phyloP scores from a whole-genome alignment of 2,888 invertebrate species.

The Dolichomitus sp. region DNA sequence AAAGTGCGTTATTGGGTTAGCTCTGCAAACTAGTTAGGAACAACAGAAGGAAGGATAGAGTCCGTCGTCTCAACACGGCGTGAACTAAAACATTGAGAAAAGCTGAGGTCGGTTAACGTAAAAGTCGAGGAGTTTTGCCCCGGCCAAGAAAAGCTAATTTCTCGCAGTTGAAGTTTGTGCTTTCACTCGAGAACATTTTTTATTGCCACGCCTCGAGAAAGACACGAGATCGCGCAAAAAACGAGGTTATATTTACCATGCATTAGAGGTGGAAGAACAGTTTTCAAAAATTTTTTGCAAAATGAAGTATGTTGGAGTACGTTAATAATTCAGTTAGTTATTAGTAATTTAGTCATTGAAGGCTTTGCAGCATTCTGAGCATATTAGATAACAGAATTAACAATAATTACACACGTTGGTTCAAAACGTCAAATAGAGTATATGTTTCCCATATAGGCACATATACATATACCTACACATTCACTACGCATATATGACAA shows the following conservation, averaged over 20 bases:
- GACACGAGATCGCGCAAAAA: conserved; percentile 22
- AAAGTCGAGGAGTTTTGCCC: conserved; percentile 20
- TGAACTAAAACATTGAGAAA: conserved; percentile 29
- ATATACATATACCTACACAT: background rate
- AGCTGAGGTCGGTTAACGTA: conserved; percentile 26
- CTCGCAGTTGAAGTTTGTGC: conserved; percentile 31
- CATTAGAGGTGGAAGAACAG: conserved; percentile 72
- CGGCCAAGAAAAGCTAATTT: conserved; percentile 16
- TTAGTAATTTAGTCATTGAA: background rate
- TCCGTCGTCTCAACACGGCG: background rate
- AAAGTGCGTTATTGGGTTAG: conserved; percentile 48
- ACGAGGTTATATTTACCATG: conserved; percentile 74
- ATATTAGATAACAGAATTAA: background rate
- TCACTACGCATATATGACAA: background rate
- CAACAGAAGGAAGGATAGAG: conserved; percentile 15
- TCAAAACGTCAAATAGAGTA: background rate
- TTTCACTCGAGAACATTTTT: conserved; percentile 26
- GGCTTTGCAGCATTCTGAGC: background rate
- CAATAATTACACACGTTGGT: background rate
- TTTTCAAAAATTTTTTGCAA: conserved; percentile 16
- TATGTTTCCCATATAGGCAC: background rate
- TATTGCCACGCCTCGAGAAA: background rate
- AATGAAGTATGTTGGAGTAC: background rate
- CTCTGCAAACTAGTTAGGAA: conserved; percentile 49
- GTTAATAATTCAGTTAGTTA: background rate